Percentiles rank a stretch among this genome's conserved stretches.
phyloP scores from a whole-genome alignment of 2,113 vertebrate species.

The Cephalopterus ornatus region DNA sequence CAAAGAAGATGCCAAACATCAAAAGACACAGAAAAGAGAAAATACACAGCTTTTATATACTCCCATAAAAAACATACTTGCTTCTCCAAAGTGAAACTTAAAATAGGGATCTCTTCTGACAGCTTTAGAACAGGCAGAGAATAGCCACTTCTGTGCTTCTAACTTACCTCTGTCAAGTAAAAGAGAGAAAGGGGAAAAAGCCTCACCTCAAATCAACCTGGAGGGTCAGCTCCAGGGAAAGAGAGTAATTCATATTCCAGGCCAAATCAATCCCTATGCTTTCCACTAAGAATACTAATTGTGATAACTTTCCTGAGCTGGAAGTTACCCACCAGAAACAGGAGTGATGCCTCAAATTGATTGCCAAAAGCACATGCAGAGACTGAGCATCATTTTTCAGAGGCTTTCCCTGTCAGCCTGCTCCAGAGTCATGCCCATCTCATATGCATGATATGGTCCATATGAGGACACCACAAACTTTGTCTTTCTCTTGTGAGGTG shows the following conservation, averaged over 20 bases:
- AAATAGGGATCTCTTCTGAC: neutral
- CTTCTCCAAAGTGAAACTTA: neutral
- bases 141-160: neutral
- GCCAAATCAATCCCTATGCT: neutral
- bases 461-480: neutral
- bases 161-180: neutral
- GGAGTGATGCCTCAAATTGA: neutral
- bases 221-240: neutral
- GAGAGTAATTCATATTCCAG: neutral
- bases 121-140: neutral
- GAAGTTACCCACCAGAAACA: neutral
- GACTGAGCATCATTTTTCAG: neutral
- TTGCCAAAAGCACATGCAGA: neutral
- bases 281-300: constrained; percentile 15
- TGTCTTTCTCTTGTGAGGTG: neutral
- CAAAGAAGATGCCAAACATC: neutral
- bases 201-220: neutral
- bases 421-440: neutral
- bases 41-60: neutral
- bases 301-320: neutral
- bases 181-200: neutral
- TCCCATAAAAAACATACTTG: neutral
- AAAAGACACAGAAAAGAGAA: neutral
- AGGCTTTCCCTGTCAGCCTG: neutral
- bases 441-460: neutral